Conservation (phyloP, 2,888 invertebrate genomes). For the Orgyia antiqua region DNA sequence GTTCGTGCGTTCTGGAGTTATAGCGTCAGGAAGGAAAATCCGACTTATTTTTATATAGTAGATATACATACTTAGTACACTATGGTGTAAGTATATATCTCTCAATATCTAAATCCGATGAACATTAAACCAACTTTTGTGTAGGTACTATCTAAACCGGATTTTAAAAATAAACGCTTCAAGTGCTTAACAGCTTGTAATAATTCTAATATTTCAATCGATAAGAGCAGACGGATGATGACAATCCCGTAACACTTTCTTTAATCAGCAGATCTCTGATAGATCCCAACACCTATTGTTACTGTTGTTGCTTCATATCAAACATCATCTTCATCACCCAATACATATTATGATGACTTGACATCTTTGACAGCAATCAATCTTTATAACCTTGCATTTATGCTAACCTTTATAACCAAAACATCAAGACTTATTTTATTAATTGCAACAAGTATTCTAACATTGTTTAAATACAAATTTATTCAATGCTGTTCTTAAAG, state of each 20-base stretch:
- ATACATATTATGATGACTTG: slow-evolving; percentile 49
- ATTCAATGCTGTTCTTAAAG: slow-evolving; percentile 4
- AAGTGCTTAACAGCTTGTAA: slow-evolving; percentile 25
- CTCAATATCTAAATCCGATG: too few relatives aligned
- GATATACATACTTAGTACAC: too few relatives aligned
- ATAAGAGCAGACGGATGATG: too few relatives aligned
- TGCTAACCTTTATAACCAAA: slow-evolving; percentile 4
- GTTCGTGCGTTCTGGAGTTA: too few relatives aligned
- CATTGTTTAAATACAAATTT: slow-evolving; percentile 11
- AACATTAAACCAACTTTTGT: too few relatives aligned
- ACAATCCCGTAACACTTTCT: slow-evolving; percentile 33
- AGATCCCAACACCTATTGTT: slow-evolving; percentile 49
- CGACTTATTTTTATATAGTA: too few relatives aligned
- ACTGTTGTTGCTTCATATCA: slow-evolving; percentile 46
- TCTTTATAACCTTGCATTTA: slow-evolving; percentile 1
- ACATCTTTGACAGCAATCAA: slow-evolving; percentile 29
- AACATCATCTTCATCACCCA: slow-evolving; percentile 41
- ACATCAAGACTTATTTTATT: slow-evolving; percentile 12
- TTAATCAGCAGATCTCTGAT: slow-evolving; percentile 47
- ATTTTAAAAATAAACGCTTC: slow-evolving; percentile 15
- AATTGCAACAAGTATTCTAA: slow-evolving; percentile 1
- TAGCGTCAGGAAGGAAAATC: too few relatives aligned
- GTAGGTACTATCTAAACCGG: too few relatives aligned
- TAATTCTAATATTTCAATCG: slow-evolving; percentile 37
- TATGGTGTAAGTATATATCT: too few relatives aligned